Conservation (phyloP, 2,888 invertebrate species). For the Drosophila flavopinicola region DNA sequence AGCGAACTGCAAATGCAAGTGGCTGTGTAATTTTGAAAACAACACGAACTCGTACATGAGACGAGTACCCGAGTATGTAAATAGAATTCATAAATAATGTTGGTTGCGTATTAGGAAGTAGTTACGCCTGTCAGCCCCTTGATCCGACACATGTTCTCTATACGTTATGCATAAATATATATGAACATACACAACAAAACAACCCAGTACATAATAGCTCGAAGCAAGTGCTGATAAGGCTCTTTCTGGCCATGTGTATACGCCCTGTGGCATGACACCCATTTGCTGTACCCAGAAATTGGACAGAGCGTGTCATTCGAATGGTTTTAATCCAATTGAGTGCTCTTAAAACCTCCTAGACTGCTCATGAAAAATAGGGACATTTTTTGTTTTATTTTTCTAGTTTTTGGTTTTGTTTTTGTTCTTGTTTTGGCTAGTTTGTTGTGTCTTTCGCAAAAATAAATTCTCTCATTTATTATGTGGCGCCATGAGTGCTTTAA, state of each 20-base stretch:
- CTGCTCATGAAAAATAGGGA: neutral
- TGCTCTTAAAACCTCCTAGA: constrained; percentile 13
- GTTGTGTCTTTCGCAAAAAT: constrained; percentile 36
- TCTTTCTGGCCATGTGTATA: constrained; percentile 41
- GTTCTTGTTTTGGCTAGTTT: neutral
- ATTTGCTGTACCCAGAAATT: constrained; percentile 13
- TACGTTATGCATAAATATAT: constrained; percentile 5
- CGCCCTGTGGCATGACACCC: constrained; percentile 35
- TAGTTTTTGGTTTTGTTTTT: constrained; percentile 5
- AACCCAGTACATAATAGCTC: constrained; percentile 8
- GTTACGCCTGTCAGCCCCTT: constrained; percentile 32
- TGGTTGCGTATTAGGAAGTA: constrained; percentile 74
- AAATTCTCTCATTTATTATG: constrained; percentile 49
- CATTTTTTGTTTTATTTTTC: constrained; percentile 3
- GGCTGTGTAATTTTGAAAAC: constrained; percentile 18
- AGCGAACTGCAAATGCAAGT: constrained; percentile 5
- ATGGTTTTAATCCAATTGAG: constrained; percentile 25
- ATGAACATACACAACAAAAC: neutral
- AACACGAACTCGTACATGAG: constrained; percentile 26
- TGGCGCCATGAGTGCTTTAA: constrained; percentile 56
- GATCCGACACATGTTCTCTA: constrained; percentile 42
- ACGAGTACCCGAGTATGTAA: constrained; percentile 36
- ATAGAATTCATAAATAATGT: constrained; percentile 61
- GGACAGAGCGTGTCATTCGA: constrained; percentile 4
- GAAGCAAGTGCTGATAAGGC: constrained; percentile 52